Evolutionary conservation across 1,140 invertebrate species (phyloP).

Genomic region (Calephelis nemesis): DNA sequence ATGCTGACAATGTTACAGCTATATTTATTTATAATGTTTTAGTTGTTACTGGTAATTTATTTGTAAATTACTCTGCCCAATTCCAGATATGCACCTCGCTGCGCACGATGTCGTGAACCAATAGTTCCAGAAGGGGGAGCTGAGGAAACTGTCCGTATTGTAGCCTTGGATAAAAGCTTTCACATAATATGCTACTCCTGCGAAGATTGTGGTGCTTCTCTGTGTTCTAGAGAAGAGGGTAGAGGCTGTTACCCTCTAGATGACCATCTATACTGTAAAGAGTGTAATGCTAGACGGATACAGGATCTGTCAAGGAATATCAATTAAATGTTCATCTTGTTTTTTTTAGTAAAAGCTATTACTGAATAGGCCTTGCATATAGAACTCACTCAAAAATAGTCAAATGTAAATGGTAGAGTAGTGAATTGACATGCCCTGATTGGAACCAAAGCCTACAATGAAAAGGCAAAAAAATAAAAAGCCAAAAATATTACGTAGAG

Average conservation of each 20-base stretch:
- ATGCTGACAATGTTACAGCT: no score
- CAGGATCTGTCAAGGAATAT: conserved; percentile 89
- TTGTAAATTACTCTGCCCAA: background rate
- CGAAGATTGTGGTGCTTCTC: conserved; percentile 95
- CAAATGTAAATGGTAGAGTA: no score
- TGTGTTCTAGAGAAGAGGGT: conserved; percentile 97
- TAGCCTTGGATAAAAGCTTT: conserved; percentile 97
- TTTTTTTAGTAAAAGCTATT: background rate
- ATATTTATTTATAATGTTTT: background rate
- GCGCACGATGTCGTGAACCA: conserved; percentile 94
- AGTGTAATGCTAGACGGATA: conserved; percentile 95
- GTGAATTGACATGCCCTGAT: no score
- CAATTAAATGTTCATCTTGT: conserved; percentile 54
- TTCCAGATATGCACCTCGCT: conserved; percentile 93
- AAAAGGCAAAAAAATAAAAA: no score
- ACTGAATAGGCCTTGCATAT: no score
- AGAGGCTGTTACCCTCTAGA: conserved; percentile 97
- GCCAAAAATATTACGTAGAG: no score
- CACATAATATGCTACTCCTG: conserved; percentile 98
- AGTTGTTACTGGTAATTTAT: background rate
- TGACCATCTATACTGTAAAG: conserved; percentile 96
- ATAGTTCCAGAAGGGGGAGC: conserved; percentile 97
- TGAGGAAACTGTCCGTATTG: conserved; percentile 98
- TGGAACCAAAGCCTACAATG: no score
- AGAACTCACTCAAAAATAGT: no score